Evolutionary conservation across 2,113 vertebrate genomes (phyloP), one percentile per base, ranked within the genome.

Genomic region (Pygoscelis adeliae): DNA sequence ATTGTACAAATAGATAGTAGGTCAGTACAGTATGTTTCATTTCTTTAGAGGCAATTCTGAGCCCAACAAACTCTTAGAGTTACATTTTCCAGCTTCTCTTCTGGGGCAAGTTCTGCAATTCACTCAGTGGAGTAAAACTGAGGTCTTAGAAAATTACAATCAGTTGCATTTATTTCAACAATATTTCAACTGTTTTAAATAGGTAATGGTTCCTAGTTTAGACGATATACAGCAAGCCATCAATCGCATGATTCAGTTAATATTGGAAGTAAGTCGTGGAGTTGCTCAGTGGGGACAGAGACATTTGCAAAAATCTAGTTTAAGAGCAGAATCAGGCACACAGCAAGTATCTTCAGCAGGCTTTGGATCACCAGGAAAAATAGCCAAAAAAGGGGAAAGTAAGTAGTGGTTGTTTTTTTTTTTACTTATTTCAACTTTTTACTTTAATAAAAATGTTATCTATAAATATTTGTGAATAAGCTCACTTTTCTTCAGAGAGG

Each of bases 131-230:
- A 58, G 15, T 83, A 89, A 76, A 83, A 50, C 22, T 42, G 50
- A 46, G 15, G 30, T 86, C 38, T 84, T 77, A 20, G 30, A 87
- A 63, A 87, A 63, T 55, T 9, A 10, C 20, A 59, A 5, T 42
- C 19, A 15, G 10, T 52, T 93, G 34, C 40, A 38, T 86, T 88
- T 87, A 77, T 85, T 93, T 85, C 19, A 94, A 56, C 30, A 66
- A 6, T 55, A 58, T 70, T 66, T 89, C 36, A 52, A 65, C 25
- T 97, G 32, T 94, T 96, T 94, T n/a, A 50, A 66, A 61, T 77
- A 99, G 99, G 97, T 98, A 7, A 98, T 99, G 56, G 82, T 98
- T 83, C 99, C 99, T 49, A 98, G 97, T 93, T 96, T 99, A 80
- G 98, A 99, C 18, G 98, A 99, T 72, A 98, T 99, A 82, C 99